Evolutionary conservation across 2,113 vertebrate species (phyloP).

Genomic region (Callopanchax toddi): DNA sequence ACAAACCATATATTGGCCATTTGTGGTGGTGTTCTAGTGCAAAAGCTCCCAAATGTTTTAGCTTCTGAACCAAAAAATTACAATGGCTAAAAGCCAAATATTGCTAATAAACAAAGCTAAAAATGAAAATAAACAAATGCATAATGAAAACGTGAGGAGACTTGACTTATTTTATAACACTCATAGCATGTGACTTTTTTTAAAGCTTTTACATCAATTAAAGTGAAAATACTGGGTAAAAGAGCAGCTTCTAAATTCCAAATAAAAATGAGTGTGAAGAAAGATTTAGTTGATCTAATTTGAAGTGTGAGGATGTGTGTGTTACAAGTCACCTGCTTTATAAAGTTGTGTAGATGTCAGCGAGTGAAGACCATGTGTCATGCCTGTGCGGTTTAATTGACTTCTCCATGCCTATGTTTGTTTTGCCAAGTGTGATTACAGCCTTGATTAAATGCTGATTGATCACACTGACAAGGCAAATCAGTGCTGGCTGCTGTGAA

Average conservation of each 20-base stretch:
- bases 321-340: too few species aligned
- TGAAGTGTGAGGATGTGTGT: background rate
- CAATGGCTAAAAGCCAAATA: too few species aligned
- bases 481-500: slow-evolving; percentile 49
- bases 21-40: too few species aligned
- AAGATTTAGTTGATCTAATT: background rate
- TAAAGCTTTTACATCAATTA: too few species aligned
- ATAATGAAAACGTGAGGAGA: too few species aligned
- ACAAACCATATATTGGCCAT: too few species aligned
- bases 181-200: too few species aligned
- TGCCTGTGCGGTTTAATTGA: background rate
- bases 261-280: background rate
- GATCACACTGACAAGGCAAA: slow-evolving; percentile 60
- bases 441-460: slow-evolving; percentile 61
- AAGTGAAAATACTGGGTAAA: background rate
- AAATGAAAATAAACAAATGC: too few species aligned
- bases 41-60: too few species aligned
- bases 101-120: too few species aligned
- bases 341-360: background rate
- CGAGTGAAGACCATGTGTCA: background rate
- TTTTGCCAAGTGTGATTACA: slow-evolving; percentile 49
- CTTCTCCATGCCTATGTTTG: slow-evolving; percentile 18
- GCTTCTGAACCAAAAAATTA: too few species aligned
- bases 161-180: too few species aligned
- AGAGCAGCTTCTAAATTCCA: slow-evolving; percentile 1